phyloP scores from a whole-genome alignment of 2,888 invertebrate species.

The Latheticus oryzae region DNA sequence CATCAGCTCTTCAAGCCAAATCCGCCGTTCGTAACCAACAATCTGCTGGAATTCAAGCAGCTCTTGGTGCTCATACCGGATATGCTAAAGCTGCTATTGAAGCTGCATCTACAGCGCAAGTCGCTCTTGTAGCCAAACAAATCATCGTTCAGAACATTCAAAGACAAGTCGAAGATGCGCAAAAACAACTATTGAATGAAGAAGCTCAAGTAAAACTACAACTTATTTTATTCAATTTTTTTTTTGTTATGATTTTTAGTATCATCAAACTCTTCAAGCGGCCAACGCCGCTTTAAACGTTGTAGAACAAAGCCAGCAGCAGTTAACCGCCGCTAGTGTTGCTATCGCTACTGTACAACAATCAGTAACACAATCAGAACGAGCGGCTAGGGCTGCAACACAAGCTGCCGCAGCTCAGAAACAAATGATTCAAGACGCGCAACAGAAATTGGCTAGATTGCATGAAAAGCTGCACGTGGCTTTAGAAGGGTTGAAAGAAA shows the following conservation, averaged over 20 bases:
- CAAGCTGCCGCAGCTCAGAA: conserved; percentile 79
- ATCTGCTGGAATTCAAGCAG: conserved; percentile 79
- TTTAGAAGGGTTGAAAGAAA: conserved; percentile 76
- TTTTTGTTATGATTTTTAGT: too few species aligned
- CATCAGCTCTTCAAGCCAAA: conserved; percentile 76
- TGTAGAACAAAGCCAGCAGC: conserved; percentile 76
- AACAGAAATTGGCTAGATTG: conserved; percentile 73
- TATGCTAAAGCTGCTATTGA: conserved; percentile 76
- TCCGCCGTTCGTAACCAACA: conserved; percentile 77
- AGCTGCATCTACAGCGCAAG: conserved; percentile 72
- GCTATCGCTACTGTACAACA: conserved; percentile 70
- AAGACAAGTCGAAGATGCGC: conserved; percentile 76
- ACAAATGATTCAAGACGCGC: conserved; percentile 77
- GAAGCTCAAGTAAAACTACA: conserved; percentile 76
- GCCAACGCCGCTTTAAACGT: conserved; percentile 76
- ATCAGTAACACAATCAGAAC: conserved; percentile 75
- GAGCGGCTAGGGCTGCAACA: conserved; percentile 75
- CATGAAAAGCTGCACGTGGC: conserved; percentile 75
- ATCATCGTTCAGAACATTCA: conserved; percentile 67
- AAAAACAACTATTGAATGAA: conserved; percentile 74
- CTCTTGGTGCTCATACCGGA: conserved; percentile 79
- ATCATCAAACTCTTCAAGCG: conserved; percentile 61
- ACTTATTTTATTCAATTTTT: too few species aligned
- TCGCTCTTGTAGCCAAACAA: conserved; percentile 73
- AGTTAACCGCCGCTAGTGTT: conserved; percentile 74